These are phyloP conservation scores for Stenolophus ochropezus DNA, from an alignment of 2,888 invertebrate species.

Conservation along the genomic window DNA sequence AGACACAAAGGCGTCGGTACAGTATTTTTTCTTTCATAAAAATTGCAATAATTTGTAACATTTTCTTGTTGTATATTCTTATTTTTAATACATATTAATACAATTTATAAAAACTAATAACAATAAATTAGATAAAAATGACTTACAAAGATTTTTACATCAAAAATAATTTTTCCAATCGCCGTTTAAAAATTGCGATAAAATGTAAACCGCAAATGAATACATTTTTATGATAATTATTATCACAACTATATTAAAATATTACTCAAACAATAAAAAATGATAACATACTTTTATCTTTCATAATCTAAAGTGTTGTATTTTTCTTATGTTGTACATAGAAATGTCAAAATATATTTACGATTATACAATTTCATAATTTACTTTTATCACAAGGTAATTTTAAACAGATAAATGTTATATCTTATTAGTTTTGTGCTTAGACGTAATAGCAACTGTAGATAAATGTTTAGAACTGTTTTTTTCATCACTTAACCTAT, in stretches of 20 bases:
- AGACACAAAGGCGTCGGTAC: not conserved
- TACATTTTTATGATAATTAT: slow-evolving; percentile 26
- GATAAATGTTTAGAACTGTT: not conserved
- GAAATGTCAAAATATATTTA: slow-evolving; percentile 31
- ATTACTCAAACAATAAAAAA: not conserved
- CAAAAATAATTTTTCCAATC: slow-evolving; percentile 29
- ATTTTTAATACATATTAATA: no score
- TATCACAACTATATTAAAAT: slow-evolving; percentile 17
- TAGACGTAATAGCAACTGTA: not conserved
- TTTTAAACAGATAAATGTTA: slow-evolving; percentile 11
- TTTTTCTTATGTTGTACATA: slow-evolving; percentile 12
- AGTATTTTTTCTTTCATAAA: not conserved
- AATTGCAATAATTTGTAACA: not conserved
- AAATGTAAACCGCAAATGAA: slow-evolving; percentile 46
- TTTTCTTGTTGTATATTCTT: no score
- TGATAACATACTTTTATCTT: slow-evolving; percentile 3
- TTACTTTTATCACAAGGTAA: slow-evolving; percentile 39
- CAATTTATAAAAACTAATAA: not conserved
- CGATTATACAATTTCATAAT: not conserved
- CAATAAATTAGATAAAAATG: not conserved
- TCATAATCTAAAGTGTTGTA: not conserved
- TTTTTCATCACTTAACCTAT: slow-evolving; percentile 13
- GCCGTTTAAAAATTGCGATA: not conserved
- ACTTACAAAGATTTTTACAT: not conserved
- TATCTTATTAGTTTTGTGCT: not conserved